Evolutionary conservation across 2,888 invertebrate species (phyloP).

Genomic region (Thumatha senex): DNA sequence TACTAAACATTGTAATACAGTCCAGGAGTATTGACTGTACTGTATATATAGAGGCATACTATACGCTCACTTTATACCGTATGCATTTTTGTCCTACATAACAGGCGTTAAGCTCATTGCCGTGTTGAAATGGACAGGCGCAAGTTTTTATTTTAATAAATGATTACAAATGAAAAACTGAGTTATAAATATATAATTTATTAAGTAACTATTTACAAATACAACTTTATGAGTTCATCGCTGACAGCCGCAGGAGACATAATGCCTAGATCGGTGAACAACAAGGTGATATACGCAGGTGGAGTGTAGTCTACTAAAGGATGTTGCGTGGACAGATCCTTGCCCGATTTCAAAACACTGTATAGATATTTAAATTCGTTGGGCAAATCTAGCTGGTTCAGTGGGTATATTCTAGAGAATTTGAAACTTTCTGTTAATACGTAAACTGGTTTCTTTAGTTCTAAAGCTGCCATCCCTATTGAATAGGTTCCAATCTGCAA

Average conservation of each 20-base stretch:
- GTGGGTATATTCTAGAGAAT: conserved; percentile 95
- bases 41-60: no score
- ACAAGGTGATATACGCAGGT: conserved; percentile 94
- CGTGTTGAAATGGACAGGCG: no score
- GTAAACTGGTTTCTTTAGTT: conserved; percentile 97
- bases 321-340: conserved; percentile 85
- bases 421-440: conserved; percentile 99
- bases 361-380: conserved; percentile 90
- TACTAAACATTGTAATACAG: neutral
- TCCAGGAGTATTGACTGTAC: no score
- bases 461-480: conserved; percentile 92
- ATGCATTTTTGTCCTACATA: no score
- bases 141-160: no score
- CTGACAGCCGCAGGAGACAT: conserved; percentile 98
- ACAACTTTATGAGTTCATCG: conserved; percentile 98
- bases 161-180: no score
- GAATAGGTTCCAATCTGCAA: conserved; percentile 92
- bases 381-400: conserved; percentile 96
- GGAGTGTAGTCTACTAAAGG: conserved; percentile 99
- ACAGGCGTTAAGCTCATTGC: no score
- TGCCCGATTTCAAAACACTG: conserved; percentile 74
- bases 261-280: conserved; percentile 98
- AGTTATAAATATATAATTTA: neutral
- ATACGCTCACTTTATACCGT: no score
- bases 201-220: conserved; percentile 87